Percentiles rank a stretch among this genome's conserved stretches.
Conservation (phyloP, 2,888 invertebrate species). For the Phyto melanocephala region DNA sequence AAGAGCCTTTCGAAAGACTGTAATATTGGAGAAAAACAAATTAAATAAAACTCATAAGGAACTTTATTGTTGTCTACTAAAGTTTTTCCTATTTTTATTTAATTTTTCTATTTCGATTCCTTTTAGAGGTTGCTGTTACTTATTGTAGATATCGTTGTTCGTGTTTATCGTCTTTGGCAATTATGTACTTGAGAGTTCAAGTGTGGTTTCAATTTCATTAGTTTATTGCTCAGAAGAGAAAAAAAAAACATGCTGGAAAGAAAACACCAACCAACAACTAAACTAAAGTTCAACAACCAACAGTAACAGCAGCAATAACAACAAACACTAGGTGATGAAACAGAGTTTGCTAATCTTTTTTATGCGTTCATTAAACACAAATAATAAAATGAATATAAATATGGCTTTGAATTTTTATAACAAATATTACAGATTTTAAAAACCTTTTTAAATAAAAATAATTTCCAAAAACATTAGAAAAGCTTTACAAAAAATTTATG, state of each 20-base stretch:
- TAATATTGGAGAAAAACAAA: conserved; percentile 28
- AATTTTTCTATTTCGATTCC: not conserved
- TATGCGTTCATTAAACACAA: too few relatives aligned
- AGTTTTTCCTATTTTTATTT: conserved; percentile 10
- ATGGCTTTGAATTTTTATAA: too few relatives aligned
- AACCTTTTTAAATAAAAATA: too few relatives aligned
- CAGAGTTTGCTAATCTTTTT: too few relatives aligned
- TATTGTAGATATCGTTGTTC: conserved; percentile 1
- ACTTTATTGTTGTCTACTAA: conserved; percentile 32
- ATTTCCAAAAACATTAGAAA: too few relatives aligned
- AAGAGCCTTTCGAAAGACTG: not conserved
- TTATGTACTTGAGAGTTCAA: conserved; percentile 61
- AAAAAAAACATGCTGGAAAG: not conserved
- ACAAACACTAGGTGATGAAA: conserved; percentile 8
- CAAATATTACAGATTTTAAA: too few relatives aligned
- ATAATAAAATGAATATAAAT: too few relatives aligned
- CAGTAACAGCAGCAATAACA: conserved; percentile 6
- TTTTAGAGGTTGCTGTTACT: not conserved
- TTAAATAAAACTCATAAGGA: conserved; percentile 46
- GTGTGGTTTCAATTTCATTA: conserved; percentile 64
- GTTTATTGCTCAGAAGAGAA: conserved; percentile 45
- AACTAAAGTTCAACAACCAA: conserved; percentile 40
- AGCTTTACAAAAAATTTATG: too few relatives aligned
- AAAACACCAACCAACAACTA: conserved; percentile 23
- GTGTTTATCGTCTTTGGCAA: conserved; percentile 36